phyloP scores from a whole-genome alignment of 2,113 vertebrate species.

The Lamprologus lemairii region DNA sequence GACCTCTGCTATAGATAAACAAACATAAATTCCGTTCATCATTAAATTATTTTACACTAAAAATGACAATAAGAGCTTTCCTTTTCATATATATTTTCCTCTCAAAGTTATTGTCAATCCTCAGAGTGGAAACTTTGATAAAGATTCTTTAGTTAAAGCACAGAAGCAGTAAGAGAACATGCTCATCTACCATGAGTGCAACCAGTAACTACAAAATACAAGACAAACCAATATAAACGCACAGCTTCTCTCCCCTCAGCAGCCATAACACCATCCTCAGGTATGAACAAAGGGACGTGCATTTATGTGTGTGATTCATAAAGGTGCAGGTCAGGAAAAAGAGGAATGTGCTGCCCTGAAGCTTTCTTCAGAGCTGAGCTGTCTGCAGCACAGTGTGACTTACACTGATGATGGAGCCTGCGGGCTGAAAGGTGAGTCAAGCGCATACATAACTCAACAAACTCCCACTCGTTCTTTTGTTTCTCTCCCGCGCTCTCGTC shows the following conservation, averaged over 20 bases:
- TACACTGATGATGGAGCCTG: conserved; percentile 5
- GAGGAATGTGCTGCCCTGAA: neutral
- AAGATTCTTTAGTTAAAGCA: neutral
- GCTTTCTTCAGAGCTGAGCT: conserved; percentile 1
- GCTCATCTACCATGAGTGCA: neutral
- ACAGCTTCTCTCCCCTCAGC: neutral
- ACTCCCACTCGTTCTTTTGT: conserved; percentile 20
- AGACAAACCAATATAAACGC: neutral
- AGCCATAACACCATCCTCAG: neutral
- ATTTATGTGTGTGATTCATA: neutral
- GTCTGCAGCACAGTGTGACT: conserved; percentile 20
- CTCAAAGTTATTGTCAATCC: neutral
- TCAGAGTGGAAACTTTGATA: neutral
- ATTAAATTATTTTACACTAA: neutral
- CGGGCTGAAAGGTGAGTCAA: conserved; percentile 39
- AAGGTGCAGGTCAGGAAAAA: neutral
- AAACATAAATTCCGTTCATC: neutral
- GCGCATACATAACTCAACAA: neutral
- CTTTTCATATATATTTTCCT: neutral
- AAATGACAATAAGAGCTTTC: neutral
- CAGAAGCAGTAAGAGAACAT: neutral
- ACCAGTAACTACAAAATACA: neutral
- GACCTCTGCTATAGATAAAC: neutral
- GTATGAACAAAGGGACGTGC: neutral
- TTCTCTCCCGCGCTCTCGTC: neutral